Evolutionary conservation across 92 coral and sea anemone genomes (phyloP).

Genomic region (Phenganax marumi): DNA sequence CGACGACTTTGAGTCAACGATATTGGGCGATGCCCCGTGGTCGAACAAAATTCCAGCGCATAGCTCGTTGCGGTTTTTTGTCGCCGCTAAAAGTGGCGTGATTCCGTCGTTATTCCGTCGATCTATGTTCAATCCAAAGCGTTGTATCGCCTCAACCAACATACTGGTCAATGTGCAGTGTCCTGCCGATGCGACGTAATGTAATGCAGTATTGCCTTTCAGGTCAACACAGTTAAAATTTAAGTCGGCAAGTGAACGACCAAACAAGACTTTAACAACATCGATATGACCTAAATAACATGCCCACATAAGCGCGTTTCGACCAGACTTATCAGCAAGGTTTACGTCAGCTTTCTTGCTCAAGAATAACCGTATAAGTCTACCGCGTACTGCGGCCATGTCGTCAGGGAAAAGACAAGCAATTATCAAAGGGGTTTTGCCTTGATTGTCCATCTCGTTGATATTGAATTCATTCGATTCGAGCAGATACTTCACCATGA

Average conservation of each 20-base stretch:
- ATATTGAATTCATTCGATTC: conserved; percentile 70
- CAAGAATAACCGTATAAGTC: conserved; percentile 69
- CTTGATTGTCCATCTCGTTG: conserved; percentile 77
- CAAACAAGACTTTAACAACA: conserved; percentile 66
- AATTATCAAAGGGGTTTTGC: conserved; percentile 85
- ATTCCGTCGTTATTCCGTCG: conserved; percentile 69
- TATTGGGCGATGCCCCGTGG: conserved; percentile 61
- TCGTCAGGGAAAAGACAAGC: conserved; percentile 81
- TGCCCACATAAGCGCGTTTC: conserved; percentile 82
- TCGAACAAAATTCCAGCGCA: conserved; percentile 69
- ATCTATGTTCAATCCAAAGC: conserved; percentile 76
- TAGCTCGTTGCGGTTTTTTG: conserved; percentile 64
- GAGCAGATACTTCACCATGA: conserved; percentile 85
- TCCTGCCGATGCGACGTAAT: conserved; percentile 76
- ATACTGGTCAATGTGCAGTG: conserved; percentile 58
- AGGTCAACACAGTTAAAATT: conserved; percentile 74
- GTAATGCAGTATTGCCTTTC: conserved; percentile 83
- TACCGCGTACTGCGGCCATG: conserved; percentile 76
- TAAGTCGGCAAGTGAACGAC: conserved; percentile 67
- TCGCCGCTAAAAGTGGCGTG: conserved; percentile 79
- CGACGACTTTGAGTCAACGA: conserved; percentile 11
- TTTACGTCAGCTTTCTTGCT: conserved; percentile 78
- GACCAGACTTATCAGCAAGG: conserved; percentile 66
- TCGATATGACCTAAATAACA: conserved; percentile 66
- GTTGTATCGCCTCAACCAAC: conserved; percentile 67